Conservation (phyloP, 2,797 vertebrate species). For the Platyrinchus mystaceus region DNA sequence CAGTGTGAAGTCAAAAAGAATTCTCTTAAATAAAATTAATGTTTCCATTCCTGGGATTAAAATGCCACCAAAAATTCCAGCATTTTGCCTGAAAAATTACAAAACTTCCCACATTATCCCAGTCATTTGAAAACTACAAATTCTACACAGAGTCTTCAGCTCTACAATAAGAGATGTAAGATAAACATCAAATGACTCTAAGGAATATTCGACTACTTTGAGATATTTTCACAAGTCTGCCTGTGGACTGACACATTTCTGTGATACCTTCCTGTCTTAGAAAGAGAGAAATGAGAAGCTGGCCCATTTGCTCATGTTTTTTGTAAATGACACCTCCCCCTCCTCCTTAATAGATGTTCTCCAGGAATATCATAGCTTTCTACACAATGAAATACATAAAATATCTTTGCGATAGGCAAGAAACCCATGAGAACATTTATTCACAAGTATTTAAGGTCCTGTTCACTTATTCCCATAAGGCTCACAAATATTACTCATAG, state of each 20-base stretch:
- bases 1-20: background rate
- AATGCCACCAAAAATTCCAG: background rate
- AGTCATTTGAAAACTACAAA: background rate
- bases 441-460: background rate
- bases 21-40: background rate
- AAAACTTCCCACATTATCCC: background rate
- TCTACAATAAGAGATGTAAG: background rate
- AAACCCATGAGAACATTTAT: background rate
- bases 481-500: background rate
- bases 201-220: background rate
- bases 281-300: background rate
- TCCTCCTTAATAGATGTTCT: background rate
- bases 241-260: background rate
- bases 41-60: background rate
- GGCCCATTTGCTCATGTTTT: background rate
- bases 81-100: background rate
- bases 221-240: background rate
- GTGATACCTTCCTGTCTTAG: background rate
- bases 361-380: background rate
- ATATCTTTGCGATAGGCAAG: background rate
- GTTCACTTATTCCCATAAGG: background rate
- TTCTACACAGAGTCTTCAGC: background rate
- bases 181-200: background rate
- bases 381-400: background rate
- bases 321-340: accelerated